Percentiles rank a stretch among this genome's conserved stretches.
phyloP scores from a whole-genome alignment of 2,888 invertebrate genomes.

The Furcula furcula region DNA sequence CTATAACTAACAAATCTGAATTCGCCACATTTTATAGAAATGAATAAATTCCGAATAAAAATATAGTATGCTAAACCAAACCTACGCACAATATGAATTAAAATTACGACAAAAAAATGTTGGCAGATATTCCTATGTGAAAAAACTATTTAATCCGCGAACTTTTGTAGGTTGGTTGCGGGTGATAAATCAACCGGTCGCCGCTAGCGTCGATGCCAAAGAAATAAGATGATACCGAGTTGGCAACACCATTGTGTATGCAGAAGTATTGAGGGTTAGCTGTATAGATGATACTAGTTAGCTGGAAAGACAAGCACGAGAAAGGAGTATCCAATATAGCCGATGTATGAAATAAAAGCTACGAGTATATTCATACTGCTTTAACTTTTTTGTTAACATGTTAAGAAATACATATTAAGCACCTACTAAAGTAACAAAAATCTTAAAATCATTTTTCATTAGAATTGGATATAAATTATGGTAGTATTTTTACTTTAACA shows the following conservation, averaged over 20 bases:
- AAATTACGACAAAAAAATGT: conserved; percentile 29
- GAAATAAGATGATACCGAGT: conserved; percentile 77
- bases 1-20: no score
- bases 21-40: conserved; percentile 13
- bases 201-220: conserved; percentile 73
- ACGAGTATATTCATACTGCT: no score
- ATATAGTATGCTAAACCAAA: conserved; percentile 14
- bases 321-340: no score
- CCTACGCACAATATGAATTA: conserved; percentile 39
- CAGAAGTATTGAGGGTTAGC: not conserved
- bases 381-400: no score
- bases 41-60: conserved; percentile 17
- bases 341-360: no score
- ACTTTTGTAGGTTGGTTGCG: conserved; percentile 76
- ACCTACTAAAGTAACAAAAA: no score
- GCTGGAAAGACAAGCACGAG: no score
- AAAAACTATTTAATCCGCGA: conserved; percentile 76
- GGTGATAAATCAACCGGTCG: conserved; percentile 66
- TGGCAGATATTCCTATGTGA: conserved; percentile 52
- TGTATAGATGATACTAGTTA: no score
- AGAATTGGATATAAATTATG: no score
- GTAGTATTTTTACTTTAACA: no score
- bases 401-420: no score
- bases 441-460: no score
- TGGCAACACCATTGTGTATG: conserved; percentile 54